Evolutionary conservation across 2,797 vertebrate genomes (phyloP).

Genomic region (Myripristis murdjan): DNA sequence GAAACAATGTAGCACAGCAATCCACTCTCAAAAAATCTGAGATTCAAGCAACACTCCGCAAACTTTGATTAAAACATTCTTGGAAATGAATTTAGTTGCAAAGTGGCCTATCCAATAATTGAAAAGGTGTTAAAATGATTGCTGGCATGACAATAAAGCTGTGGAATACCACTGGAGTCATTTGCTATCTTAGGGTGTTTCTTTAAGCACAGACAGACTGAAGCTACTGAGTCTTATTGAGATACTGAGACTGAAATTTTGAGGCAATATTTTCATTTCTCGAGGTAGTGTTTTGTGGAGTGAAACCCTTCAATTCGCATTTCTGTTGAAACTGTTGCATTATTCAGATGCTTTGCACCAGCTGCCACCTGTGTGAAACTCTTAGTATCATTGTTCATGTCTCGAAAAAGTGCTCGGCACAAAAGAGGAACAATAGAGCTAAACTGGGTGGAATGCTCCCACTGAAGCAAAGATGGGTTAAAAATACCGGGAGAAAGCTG

Average conservation of each 20-base stretch:
- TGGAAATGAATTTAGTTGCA: neutral
- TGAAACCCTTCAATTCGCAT: neutral
- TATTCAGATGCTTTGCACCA: neutral
- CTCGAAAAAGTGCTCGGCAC: neutral
- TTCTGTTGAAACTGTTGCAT: conserved; percentile 4
- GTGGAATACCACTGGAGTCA: neutral
- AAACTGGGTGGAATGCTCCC: neutral
- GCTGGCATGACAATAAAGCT: conserved; percentile 24
- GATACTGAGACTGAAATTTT: neutral
- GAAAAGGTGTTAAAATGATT: neutral
- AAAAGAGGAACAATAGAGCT: conserved; percentile 4
- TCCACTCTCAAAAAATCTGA: conserved; percentile 19
- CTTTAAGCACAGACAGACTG: conserved; percentile 1
- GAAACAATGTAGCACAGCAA: conserved; percentile 25
- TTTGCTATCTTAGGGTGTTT: neutral
- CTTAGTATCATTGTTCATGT: conserved; percentile 5
- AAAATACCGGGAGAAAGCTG: conserved; percentile 8
- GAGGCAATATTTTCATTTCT: conserved; percentile 24
- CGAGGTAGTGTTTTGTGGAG: conserved; percentile 6
- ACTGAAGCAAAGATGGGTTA: neutral
- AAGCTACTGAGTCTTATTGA: neutral
- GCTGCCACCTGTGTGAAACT: neutral
- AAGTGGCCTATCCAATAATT: neutral
- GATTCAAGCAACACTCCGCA: conserved; percentile 28
- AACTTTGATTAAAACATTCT: conserved; percentile 44